A percentile compares a stretch with the other conserved stretches of the same genome.
Conservation (phyloP, 2,888 invertebrate species). For the Hyppa rectilinea region DNA sequence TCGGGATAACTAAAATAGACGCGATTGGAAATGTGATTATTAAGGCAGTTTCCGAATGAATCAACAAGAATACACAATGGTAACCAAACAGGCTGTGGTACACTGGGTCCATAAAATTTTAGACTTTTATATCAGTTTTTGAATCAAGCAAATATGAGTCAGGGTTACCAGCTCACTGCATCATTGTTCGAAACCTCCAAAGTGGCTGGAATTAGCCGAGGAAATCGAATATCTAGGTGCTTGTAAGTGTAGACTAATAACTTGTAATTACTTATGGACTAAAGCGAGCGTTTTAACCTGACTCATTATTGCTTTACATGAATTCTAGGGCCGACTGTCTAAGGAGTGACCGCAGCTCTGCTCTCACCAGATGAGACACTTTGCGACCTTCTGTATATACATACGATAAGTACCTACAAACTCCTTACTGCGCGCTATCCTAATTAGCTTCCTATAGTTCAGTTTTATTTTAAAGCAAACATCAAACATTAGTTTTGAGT, state of each 20-base stretch:
- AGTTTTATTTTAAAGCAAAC: too few relatives aligned
- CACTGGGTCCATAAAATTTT: background rate
- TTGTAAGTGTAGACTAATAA: constrained; percentile 45
- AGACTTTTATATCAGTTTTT: background rate
- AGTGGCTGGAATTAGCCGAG: constrained; percentile 37
- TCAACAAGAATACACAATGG: background rate
- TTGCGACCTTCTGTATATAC: constrained; percentile 7
- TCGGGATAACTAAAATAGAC: constrained; percentile 18
- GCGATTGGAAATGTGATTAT: constrained; percentile 24
- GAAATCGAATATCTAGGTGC: constrained; percentile 46
- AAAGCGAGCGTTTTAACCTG: constrained; percentile 33
- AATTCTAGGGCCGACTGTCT: constrained; percentile 34
- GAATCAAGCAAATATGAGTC: constrained; percentile 12
- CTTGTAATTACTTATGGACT: constrained; percentile 49
- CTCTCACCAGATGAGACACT: constrained; percentile 10
- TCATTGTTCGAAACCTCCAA: constrained; percentile 23
- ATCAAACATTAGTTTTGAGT: too few relatives aligned
- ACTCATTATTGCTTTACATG: constrained; percentile 53
- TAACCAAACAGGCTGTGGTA: background rate
- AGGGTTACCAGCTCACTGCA: constrained; percentile 9
- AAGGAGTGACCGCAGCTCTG: constrained; percentile 19
- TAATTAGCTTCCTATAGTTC: background rate
- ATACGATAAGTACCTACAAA: background rate
- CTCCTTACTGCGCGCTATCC: background rate
- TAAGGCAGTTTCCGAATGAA: constrained; percentile 6